phyloP scores from a whole-genome alignment of 1,140 invertebrate species.

The Paralvinella palmiformis region DNA sequence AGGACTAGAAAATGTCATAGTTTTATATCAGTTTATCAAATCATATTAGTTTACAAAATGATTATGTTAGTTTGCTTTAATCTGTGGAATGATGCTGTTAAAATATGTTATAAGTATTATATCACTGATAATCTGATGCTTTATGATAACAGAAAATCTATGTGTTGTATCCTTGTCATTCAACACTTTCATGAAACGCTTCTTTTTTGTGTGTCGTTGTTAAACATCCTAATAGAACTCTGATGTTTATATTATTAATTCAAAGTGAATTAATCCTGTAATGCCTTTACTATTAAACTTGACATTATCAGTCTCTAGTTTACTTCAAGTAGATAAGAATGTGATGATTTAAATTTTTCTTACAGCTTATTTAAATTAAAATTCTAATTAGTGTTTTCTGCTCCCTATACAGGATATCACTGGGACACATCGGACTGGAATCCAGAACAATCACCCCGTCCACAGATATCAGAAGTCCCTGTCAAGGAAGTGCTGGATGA shows the following conservation, averaged over 20 bases:
- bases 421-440: conserved; percentile 97
- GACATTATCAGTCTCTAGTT: neutral
- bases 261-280: neutral
- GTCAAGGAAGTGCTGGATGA: conserved; percentile 71
- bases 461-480: conserved; percentile 86
- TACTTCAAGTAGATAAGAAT: neutral
- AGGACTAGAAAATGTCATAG: too few relatives aligned
- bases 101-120: too few relatives aligned
- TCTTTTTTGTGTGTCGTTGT: too few relatives aligned
- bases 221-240: neutral
- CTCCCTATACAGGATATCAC: conserved; percentile 66
- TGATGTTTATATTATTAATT: conserved; percentile 2
- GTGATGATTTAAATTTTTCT: neutral
- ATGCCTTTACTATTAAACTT: neutral
- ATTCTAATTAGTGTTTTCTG: conserved; percentile 13
- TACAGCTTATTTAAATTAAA: neutral
- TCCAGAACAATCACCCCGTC: conserved; percentile 60
- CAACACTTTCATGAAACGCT: too few relatives aligned
- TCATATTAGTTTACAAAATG: too few relatives aligned
- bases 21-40: too few relatives aligned
- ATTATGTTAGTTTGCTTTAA: too few relatives aligned
- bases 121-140: too few relatives aligned
- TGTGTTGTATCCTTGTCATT: too few relatives aligned
- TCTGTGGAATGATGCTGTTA: too few relatives aligned
- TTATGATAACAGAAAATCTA: too few relatives aligned